Evolutionary conservation across 1,140 invertebrate species (phyloP).

Genomic region (Trichomalopsis sarcophagae): DNA sequence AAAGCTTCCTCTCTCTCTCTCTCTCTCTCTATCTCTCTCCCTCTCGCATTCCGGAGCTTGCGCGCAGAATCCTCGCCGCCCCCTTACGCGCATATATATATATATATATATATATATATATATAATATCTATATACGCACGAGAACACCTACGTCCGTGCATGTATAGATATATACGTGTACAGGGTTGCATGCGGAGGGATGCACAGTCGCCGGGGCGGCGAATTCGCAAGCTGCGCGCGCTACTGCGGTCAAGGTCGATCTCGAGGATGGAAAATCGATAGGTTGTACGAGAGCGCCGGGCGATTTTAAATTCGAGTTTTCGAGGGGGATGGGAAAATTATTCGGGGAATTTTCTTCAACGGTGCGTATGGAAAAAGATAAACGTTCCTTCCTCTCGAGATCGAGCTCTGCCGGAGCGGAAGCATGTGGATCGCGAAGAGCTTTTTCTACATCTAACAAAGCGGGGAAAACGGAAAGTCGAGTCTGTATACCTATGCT

Average conservation of each 20-base stretch:
- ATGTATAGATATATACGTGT: neutral
- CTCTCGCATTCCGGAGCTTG: neutral
- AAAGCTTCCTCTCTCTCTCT: neutral
- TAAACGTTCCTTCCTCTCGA: too few species aligned
- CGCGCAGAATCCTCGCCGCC: neutral
- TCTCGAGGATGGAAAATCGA: constrained; percentile 38
- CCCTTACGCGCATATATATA: neutral
- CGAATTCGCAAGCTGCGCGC: neutral
- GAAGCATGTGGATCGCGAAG: too few species aligned
- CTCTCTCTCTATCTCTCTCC: neutral
- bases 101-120: too few species aligned
- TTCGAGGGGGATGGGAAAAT: neutral
- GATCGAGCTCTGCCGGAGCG: too few species aligned
- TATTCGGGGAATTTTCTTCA: too few species aligned
- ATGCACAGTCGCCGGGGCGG: constrained; percentile 8
- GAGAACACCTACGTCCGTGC: neutral
- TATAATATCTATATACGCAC: neutral
- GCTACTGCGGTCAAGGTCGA: constrained; percentile 42
- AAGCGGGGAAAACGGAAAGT: too few species aligned
- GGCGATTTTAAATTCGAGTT: constrained; percentile 24
- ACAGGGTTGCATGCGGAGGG: neutral
- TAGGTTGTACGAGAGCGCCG: neutral
- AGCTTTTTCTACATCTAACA: too few species aligned
- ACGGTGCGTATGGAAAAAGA: too few species aligned
- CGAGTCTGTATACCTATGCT: too few species aligned